These are phyloP conservation scores for Paraplagusia blochii DNA, from an alignment of 2,113 vertebrate genomes.

Conservation along the genomic window DNA sequence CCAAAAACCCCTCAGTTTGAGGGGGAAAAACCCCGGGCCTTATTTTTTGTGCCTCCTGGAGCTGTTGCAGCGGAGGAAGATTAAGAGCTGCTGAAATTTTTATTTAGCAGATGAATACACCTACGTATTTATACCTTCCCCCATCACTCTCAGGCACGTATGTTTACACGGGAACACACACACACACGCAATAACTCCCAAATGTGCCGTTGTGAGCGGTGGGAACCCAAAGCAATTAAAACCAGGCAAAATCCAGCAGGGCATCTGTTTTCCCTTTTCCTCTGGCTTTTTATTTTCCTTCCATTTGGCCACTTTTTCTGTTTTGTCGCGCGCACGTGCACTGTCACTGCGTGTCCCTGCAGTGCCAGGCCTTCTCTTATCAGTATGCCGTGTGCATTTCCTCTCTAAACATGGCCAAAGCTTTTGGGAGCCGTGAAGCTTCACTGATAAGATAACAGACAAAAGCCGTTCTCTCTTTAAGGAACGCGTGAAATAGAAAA, in stretches of 20 bases:
- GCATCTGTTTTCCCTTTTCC: not conserved
- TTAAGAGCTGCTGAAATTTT: constrained; percentile 48
- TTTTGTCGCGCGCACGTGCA: not conserved
- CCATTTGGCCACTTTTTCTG: constrained; percentile 16
- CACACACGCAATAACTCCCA: constrained; percentile 32
- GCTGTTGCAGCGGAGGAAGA: constrained; percentile 13
- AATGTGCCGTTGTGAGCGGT: constrained; percentile 27
- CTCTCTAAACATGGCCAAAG: constrained; percentile 58
- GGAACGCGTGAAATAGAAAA: constrained; percentile 47
- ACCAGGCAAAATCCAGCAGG: constrained; percentile 19
- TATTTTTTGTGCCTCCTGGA: constrained; percentile 17
- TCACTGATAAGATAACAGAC: constrained; percentile 64
- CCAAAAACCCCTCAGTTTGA: too few relatives aligned
- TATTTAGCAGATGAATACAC: constrained; percentile 55
- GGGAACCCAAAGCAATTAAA: constrained; percentile 58
- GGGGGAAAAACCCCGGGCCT: too few relatives aligned
- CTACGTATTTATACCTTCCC: constrained; percentile 35
- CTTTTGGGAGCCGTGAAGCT: constrained; percentile 65
- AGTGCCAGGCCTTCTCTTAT: constrained; percentile 46
- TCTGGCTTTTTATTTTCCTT: not conserved
- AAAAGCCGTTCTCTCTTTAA: constrained; percentile 53
- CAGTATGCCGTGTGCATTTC: constrained; percentile 60
- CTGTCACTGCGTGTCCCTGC: constrained; percentile 17
- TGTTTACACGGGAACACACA: constrained; percentile 9
- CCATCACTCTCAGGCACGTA: constrained; percentile 27